phyloP scores from a whole-genome alignment of 1,140 invertebrate species.

The Drosophila elegans region DNA sequence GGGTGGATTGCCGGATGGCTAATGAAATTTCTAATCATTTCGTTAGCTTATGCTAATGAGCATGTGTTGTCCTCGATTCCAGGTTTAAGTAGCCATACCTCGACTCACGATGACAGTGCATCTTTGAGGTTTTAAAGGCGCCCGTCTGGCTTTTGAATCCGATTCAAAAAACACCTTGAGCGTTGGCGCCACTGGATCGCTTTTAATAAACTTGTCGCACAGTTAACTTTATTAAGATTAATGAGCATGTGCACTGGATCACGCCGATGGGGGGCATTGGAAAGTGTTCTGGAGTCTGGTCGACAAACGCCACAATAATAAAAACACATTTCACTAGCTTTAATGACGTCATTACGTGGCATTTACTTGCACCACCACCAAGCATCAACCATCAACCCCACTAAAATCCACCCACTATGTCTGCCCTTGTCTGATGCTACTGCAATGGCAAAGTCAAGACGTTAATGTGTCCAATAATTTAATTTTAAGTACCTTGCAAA shows the following conservation, averaged over 20 bases:
- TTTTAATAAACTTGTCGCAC: slow-evolving; percentile 81
- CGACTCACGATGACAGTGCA: slow-evolving; percentile 51
- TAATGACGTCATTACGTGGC: slow-evolving; percentile 81
- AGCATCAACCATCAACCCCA: not conserved
- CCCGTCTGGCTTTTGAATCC: slow-evolving; percentile 38
- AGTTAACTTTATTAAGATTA: slow-evolving; percentile 82
- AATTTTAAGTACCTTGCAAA: slow-evolving; percentile 84
- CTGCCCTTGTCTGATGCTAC: slow-evolving; percentile 7
- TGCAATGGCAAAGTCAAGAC: slow-evolving; percentile 70
- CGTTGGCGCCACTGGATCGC: slow-evolving; percentile 60
- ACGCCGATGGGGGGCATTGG: slow-evolving; percentile 54
- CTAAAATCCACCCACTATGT: slow-evolving; percentile 8
- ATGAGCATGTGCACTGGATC: slow-evolving; percentile 56
- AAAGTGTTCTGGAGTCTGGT: slow-evolving; percentile 53
- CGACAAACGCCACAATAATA: slow-evolving; percentile 69
- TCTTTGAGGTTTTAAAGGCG: slow-evolving; percentile 9
- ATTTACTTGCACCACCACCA: slow-evolving; percentile 66
- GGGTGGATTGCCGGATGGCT: slow-evolving; percentile 14
- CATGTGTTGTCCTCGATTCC: slow-evolving; percentile 44
- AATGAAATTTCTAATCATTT: slow-evolving; percentile 53
- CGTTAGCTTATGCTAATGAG: slow-evolving; percentile 64
- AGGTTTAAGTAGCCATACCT: slow-evolving; percentile 3
- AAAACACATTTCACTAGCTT: slow-evolving; percentile 82
- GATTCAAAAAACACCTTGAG: slow-evolving; percentile 58
- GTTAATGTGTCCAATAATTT: slow-evolving; percentile 84